Evolutionary conservation across 2,888 invertebrate genomes (phyloP).

Genomic region (Esperia sulphurella): DNA sequence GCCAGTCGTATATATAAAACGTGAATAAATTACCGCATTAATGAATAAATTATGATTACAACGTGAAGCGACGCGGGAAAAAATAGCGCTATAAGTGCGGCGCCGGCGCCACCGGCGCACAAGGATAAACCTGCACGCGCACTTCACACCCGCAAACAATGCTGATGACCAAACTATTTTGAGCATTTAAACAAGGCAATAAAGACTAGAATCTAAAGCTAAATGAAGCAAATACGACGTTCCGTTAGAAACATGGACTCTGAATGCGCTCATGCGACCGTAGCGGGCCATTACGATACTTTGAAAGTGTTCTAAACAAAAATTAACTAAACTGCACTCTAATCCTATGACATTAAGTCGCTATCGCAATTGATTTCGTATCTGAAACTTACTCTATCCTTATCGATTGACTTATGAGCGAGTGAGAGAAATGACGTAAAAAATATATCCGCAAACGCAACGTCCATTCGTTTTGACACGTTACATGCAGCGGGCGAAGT

Average conservation of each 20-base stretch:
- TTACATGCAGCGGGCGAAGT: conserved; percentile 55
- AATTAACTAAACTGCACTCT: conserved; percentile 52
- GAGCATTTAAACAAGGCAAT: conserved; percentile 26
- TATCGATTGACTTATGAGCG: conserved; percentile 37
- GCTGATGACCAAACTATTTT: conserved; percentile 24
- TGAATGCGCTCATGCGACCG: conserved; percentile 77
- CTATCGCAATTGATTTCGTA: conserved; percentile 34
- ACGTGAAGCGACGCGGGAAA: conserved; percentile 61
- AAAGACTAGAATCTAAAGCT: conserved; percentile 28
- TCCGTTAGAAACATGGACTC: conserved; percentile 33
- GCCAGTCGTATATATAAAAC: conserved; percentile 45
- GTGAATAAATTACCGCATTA: conserved; percentile 64
- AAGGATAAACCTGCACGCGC: conserved; percentile 63
- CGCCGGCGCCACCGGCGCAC: conserved; percentile 69
- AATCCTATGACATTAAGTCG: conserved; percentile 48
- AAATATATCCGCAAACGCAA: conserved; percentile 61
- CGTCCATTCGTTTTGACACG: conserved; percentile 66
- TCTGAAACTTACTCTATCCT: conserved; percentile 35
- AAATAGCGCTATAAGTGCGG: conserved; percentile 70
- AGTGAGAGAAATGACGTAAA: conserved; percentile 45
- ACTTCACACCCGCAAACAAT: conserved; percentile 41
- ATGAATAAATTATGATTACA: conserved; percentile 73
- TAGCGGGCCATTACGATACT: conserved; percentile 73
- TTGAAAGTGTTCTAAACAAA: conserved; percentile 54
- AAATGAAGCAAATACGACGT: conserved; percentile 36